Evolutionary conservation across 1,140 invertebrate genomes (phyloP).

Genomic region (Heliconius eleuchia): DNA sequence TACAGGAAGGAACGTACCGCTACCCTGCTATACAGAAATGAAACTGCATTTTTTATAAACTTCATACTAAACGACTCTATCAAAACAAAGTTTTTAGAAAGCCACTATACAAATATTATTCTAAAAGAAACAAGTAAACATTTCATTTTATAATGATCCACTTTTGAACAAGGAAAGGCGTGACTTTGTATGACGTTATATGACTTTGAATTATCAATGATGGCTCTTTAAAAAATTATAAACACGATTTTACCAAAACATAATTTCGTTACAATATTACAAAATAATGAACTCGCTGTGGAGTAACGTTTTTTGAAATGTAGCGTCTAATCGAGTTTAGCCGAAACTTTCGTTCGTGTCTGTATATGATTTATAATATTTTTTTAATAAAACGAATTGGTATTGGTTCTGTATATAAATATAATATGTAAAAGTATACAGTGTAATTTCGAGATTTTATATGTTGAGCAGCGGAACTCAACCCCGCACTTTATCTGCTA

Average conservation of each 20-base stretch:
- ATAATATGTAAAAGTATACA: not conserved
- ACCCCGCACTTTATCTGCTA: not conserved
- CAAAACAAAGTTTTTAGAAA: not conserved
- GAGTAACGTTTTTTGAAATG: not conserved
- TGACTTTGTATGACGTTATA: slow-evolving; percentile 6
- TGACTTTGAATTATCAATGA: not conserved
- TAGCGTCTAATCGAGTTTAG: not conserved
- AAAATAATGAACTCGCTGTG: not conserved
- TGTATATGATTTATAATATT: not conserved
- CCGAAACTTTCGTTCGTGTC: not conserved
- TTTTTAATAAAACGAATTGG: not conserved
- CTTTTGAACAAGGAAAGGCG: not conserved
- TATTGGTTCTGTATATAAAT: not conserved
- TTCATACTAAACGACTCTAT: not conserved
- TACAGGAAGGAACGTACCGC: too few species aligned
- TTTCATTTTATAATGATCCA: not conserved
- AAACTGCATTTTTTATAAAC: not conserved
- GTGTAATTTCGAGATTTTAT: not conserved
- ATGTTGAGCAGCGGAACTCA: not conserved
- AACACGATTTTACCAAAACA: not conserved
- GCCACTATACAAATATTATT: slow-evolving; percentile 6
- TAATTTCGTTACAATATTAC: slow-evolving; percentile 1
- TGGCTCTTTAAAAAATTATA: slow-evolving; percentile 4
- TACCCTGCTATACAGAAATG: not conserved
- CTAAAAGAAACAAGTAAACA: not conserved